Evolutionary conservation across 2,888 invertebrate genomes (phyloP).

Genomic region (Dermolepida albohirtum): DNA sequence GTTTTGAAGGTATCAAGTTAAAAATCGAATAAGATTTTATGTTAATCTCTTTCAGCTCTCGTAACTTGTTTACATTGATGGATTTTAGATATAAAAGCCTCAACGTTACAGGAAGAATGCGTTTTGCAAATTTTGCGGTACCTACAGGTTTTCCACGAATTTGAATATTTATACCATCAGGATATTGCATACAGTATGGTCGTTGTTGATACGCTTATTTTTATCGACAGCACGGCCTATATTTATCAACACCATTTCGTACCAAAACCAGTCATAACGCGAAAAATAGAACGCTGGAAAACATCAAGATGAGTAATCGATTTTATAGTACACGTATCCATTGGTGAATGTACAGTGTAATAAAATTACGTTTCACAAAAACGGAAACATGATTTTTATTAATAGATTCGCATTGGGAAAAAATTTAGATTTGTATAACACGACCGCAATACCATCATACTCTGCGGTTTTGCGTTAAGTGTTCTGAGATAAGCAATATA

Average conservation of each 20-base stretch:
- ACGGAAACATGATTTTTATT: conserved; percentile 17
- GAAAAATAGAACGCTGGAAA: not conserved
- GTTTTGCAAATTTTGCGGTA: conserved; percentile 8
- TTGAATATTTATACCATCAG: conserved; percentile 13
- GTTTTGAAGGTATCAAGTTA: no score
- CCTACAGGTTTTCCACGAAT: not conserved
- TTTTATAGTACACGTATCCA: not conserved
- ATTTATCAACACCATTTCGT: not conserved
- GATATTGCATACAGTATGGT: not conserved
- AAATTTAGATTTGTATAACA: not conserved
- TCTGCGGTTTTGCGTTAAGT: conserved; percentile 22
- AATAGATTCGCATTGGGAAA: conserved; percentile 3
- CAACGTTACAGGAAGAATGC: conserved; percentile 2
- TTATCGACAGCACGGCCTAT: conserved; percentile 10
- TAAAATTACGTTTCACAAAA: conserved; percentile 3
- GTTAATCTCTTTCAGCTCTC: no score
- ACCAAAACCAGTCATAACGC: conserved; percentile 13
- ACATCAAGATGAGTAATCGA: no score
- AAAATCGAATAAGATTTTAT: no score
- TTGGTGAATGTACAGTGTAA: not conserved
- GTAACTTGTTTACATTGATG: no score
- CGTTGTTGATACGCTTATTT: conserved; percentile 12
- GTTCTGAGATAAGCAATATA: not conserved
- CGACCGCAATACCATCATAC: not conserved
- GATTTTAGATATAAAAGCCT: no score